These are phyloP conservation scores for Rhegmatorhina hoffmannsi DNA, from an alignment of 2,113 vertebrate species.

Conservation along the genomic window DNA sequence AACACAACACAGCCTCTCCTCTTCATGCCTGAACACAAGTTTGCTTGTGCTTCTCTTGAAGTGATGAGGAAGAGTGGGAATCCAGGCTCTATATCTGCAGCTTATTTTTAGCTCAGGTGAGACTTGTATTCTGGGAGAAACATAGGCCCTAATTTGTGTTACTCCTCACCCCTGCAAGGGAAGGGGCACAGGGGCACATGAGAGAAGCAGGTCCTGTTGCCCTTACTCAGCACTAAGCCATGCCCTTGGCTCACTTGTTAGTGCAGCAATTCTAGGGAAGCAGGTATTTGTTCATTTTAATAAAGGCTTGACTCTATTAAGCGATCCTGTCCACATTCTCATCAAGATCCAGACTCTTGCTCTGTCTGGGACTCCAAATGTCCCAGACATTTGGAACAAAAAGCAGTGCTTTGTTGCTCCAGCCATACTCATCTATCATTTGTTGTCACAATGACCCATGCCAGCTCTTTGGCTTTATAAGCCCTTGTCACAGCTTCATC, in stretches of 20 bases:
- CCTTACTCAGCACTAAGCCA: not conserved
- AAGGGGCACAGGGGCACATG: accelerated
- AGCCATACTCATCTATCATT: not conserved
- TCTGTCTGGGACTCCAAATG: not conserved
- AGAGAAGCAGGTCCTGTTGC: not conserved
- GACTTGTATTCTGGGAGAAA: not conserved
- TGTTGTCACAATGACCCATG: not conserved
- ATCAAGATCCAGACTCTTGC: not conserved
- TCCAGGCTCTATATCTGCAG: not conserved
- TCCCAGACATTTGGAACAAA: not conserved
- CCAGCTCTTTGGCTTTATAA: not conserved
- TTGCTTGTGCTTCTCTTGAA: not conserved
- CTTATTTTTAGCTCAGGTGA: not conserved
- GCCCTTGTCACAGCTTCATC: not conserved
- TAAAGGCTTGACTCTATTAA: not conserved
- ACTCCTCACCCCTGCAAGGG: not conserved
- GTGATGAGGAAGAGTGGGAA: not conserved
- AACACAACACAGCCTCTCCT: not conserved
- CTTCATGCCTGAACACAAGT: not conserved
- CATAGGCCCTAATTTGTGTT: not conserved
- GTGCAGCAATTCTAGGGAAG: not conserved
- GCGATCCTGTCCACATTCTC: not conserved
- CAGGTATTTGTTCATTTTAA: not conserved
- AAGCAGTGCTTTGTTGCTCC: not conserved
- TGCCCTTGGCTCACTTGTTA: not conserved